Base-by-base conservation (phyloP, 2,113 vertebrate genomes). In the Myanophis thanlyinensis region DNA sequence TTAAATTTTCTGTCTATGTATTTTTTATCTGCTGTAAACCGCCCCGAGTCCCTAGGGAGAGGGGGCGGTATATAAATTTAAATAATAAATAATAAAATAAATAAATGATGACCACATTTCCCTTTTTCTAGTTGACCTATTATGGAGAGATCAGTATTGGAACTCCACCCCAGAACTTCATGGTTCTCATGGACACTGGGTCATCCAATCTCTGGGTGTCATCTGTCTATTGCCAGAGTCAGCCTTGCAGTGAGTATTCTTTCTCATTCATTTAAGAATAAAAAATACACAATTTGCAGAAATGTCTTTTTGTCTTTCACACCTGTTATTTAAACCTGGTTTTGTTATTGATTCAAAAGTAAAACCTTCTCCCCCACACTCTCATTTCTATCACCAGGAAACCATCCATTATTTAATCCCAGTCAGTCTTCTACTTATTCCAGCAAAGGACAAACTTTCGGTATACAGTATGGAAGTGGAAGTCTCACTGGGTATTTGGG, bases 121-220 rank as follows among this genome's bases (percentile, higher is more conserved):
- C 23, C n/a, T 90, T 88, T 23, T 44, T 90, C 40, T 54, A 94
- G 94, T 22, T 94, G 88, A 95, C 93, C 85, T 97, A 97, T 85
- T 96, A 96, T 91, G 97, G 97, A 53, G 93, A 96, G 86, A 97
- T 97, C 95, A 97, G 93, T 93, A 94, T 95, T 73, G 96, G 97
- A 47, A 96, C 95, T 13, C 94, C 96, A 87, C 93, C 97, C 4
- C 96, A 96, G 92, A 96, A 94, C 94, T 97, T 97, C 91, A 87
- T 96, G 86, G 95, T 96, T 62, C 96, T 97, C 62, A 97, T 97
- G 62, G 96, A 97, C 92, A 97, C 94, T 0, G 96, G 96, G 35
- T 96, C 95, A 12, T 97, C 96, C 89, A 95, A 95, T 91, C 94
- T 96, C 59, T 96, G 96, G 95, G 94, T 97, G 9, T 86, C 96